Evolutionary conservation across 2,797 vertebrate genomes (phyloP).

Genomic region (Ambastaia sidthimunki): DNA sequence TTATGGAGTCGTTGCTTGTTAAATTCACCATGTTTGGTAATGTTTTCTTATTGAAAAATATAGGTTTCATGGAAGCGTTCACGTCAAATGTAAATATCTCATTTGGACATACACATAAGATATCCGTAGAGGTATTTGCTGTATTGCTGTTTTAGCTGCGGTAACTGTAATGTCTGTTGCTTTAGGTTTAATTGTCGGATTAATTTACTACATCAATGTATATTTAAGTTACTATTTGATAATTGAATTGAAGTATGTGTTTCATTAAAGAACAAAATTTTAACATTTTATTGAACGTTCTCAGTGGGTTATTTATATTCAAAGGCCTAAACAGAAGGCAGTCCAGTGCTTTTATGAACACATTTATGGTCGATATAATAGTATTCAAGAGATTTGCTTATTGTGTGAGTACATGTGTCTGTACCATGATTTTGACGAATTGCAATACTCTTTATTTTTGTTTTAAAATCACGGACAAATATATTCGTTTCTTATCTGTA

Average conservation of each 20-base stretch:
- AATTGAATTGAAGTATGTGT: constrained; percentile 94
- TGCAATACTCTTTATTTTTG: not conserved
- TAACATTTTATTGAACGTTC: constrained; percentile 85
- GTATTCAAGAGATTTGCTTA: constrained; percentile 54
- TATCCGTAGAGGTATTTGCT: constrained; percentile 95
- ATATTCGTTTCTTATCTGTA: not conserved
- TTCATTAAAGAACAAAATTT: constrained; percentile 93
- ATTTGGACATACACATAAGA: constrained; percentile 91
- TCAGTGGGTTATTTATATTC: constrained; percentile 68
- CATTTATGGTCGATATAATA: not conserved
- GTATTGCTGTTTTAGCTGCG: constrained; percentile 88
- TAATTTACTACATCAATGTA: constrained; percentile 91
- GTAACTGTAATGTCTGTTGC: constrained; percentile 84
- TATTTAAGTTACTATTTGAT: constrained; percentile 91
- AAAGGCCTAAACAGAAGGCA: constrained; percentile 61
- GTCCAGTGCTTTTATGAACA: not conserved
- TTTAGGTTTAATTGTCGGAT: constrained; percentile 81
- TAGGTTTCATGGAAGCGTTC: constrained; percentile 81
- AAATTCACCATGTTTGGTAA: constrained; percentile 88
- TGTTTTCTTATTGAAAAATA: constrained; percentile 81
- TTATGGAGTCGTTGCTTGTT: constrained; percentile 88
- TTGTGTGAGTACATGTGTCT: constrained; percentile 6
- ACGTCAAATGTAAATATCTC: constrained; percentile 97
- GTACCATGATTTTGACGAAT: not conserved
- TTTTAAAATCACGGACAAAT: constrained; percentile 9